Percentiles rank a stretch among this genome's conserved stretches.
phyloP scores from a whole-genome alignment of 2,888 invertebrate species.

The Lasioglossum pauxillum region DNA sequence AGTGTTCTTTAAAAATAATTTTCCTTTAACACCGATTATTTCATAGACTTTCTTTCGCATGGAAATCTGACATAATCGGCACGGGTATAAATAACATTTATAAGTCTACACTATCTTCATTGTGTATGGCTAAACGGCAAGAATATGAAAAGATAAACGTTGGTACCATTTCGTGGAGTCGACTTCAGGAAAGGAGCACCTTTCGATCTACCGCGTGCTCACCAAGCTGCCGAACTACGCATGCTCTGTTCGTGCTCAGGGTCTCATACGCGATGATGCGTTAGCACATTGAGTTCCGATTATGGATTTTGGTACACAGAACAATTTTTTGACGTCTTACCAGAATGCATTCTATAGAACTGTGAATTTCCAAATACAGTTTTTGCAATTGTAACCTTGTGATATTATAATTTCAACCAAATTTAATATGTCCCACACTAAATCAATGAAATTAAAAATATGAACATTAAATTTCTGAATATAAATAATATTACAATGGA shows the following conservation, averaged over 20 bases:
- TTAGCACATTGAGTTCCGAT: slow-evolving; percentile 48
- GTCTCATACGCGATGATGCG: slow-evolving; percentile 34
- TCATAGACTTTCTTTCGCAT: not conserved
- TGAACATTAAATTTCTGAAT: not conserved
- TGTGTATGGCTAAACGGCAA: too few species aligned
- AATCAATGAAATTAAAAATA: not conserved
- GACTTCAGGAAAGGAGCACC: slow-evolving; percentile 26
- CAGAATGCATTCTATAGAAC: not conserved
- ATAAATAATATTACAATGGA: not conserved
- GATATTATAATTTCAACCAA: too few species aligned
- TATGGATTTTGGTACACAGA: slow-evolving; percentile 25
- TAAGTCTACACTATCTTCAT: not conserved
- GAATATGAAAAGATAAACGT: not conserved
- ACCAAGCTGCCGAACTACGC: slow-evolving; percentile 22
- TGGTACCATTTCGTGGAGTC: slow-evolving; percentile 32
- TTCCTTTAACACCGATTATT: not conserved
- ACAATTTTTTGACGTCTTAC: not conserved
- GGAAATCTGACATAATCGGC: not conserved
- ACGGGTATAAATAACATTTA: not conserved
- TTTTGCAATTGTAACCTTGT: not conserved
- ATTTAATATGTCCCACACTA: not conserved
- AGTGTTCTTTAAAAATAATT: not conserved
- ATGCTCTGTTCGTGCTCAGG: slow-evolving; percentile 38
- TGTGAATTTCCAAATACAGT: not conserved
- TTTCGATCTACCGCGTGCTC: slow-evolving; percentile 51